phyloP scores from a whole-genome alignment of 2,888 invertebrate species.

The Kuschelorhynchus macadamiae region DNA sequence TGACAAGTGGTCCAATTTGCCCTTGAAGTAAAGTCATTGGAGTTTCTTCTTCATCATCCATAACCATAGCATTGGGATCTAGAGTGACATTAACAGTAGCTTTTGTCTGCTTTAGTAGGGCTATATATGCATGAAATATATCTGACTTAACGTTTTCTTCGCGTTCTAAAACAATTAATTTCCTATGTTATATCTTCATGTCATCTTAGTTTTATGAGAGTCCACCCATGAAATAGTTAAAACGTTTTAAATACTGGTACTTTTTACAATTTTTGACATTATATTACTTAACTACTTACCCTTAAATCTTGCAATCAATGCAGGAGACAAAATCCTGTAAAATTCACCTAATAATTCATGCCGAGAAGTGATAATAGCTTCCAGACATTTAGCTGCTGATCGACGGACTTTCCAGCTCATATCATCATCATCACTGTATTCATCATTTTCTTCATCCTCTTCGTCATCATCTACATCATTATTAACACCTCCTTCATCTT shows the following conservation, averaged over 20 bases:
- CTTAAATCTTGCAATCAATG: conserved; percentile 93
- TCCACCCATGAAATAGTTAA: too few relatives aligned
- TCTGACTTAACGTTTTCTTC: conserved; percentile 99
- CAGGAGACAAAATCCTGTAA: conserved; percentile 90
- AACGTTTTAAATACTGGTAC: too few relatives aligned
- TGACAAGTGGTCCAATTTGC: conserved; percentile 84
- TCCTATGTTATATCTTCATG: too few relatives aligned
- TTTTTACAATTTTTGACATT: too few relatives aligned
- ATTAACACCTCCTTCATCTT: conserved; percentile 84
- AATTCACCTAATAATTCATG: conserved; percentile 92
- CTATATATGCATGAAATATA: conserved; percentile 96
- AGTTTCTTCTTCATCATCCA: conserved; percentile 77
- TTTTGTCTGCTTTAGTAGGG: conserved; percentile 90
- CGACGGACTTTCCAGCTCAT: conserved; percentile 99
- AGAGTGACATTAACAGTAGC: conserved; percentile 77
- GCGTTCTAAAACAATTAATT: conserved; percentile 88
- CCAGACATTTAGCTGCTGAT: conserved; percentile 97
- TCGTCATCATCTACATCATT: conserved; percentile 78
- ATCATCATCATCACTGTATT: conserved; percentile 99
- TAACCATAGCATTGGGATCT: conserved; percentile 78
- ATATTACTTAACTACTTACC: conserved; percentile 69
- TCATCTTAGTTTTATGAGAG: too few relatives aligned
- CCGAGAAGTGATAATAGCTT: conserved; percentile 93
- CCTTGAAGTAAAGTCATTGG: conserved; percentile 74
- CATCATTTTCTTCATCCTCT: conserved; percentile 86